Evolutionary conservation across 2,797 vertebrate species (phyloP), one percentile per base, ranked within the genome.

Genomic region (Pipistrellus pygmaeus): DNA sequence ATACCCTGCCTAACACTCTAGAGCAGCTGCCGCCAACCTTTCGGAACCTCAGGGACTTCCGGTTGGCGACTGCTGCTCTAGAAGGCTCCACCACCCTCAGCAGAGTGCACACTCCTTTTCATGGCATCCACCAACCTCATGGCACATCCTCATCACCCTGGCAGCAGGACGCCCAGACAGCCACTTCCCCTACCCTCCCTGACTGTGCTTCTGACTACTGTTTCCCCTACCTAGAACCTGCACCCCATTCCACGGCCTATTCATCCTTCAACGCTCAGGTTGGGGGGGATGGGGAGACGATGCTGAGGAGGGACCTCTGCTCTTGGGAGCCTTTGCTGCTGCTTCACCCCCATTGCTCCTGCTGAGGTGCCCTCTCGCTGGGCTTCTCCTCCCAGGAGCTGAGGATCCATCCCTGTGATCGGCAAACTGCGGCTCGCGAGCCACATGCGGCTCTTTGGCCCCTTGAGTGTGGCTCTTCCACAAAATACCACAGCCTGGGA

Each of bases 261-360:
- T 35, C 44, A 30, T 21, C 21, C 73, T 15, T 84, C 21, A 68
- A 27, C 21, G 18, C 9, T 21, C 25, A 5, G 13, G 32, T 0
- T 0, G 4, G 18, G 2, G 30, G 25, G 11, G 1, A 2, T 41
- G 25, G 12, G 25, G 25, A 25, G 25, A 27, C 10, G 35, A 25
- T 0, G 12, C 3, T 30, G 57, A 62, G 57, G 12, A 30, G 27
- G 60, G 27, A 62, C 38, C 6, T 11, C 68, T 46, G 60, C 17
- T 73, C 66, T 68, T 3, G 2, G 68, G 27, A 57, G 38, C 38
- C 18, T 60, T 62, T 38, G 55, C 76, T 44, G 53, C 6, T 35
- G 12, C 68, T 51, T n/a, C 32, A 17, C 1, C 7, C 48, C 8
- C 21, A 1, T 5, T 6, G 18, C 1, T 41, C n/a, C 64, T 5